phyloP scores from a whole-genome alignment of 2,888 invertebrate genomes.

The Himalopsyche anomala region DNA sequence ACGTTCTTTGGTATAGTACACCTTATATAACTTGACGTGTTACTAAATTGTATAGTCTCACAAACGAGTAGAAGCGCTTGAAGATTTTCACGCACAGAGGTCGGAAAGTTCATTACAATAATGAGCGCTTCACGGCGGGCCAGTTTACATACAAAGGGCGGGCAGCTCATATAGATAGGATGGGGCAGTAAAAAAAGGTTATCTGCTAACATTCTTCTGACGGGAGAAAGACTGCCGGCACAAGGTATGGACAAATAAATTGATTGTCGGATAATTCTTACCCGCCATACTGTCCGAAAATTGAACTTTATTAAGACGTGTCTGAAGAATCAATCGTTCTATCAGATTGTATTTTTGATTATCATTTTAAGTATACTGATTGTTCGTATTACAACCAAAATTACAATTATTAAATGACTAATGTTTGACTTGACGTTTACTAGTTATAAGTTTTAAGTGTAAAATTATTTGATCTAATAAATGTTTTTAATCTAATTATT shows the following conservation, averaged over 20 bases:
- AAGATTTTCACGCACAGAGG: slow-evolving; percentile 3
- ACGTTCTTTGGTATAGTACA: too few relatives aligned
- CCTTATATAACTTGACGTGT: background rate
- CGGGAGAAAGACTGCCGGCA: slow-evolving; percentile 3
- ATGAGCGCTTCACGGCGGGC: slow-evolving; percentile 19
- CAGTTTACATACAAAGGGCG: slow-evolving; percentile 34
- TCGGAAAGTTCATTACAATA: slow-evolving; percentile 30
- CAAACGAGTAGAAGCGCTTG: background rate
- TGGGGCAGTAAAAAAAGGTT: slow-evolving; percentile 21
- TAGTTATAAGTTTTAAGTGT: too few relatives aligned
- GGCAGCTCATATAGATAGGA: slow-evolving; percentile 34
- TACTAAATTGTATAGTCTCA: background rate
- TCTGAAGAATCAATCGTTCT: too few relatives aligned
- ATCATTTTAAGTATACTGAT: too few relatives aligned
- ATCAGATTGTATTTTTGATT: too few relatives aligned
- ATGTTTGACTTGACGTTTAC: too few relatives aligned
- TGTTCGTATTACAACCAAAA: too few relatives aligned
- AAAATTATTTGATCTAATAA: too few relatives aligned
- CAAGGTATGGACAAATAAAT: background rate
- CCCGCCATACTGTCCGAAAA: background rate
- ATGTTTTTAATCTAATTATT: too few relatives aligned
- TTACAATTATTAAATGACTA: too few relatives aligned
- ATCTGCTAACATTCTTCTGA: background rate
- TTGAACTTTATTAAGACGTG: too few relatives aligned
- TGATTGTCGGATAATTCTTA: slow-evolving; percentile 19